Evolutionary conservation across 2,888 invertebrate species (phyloP).

Genomic region (Pimpla rufipes): DNA sequence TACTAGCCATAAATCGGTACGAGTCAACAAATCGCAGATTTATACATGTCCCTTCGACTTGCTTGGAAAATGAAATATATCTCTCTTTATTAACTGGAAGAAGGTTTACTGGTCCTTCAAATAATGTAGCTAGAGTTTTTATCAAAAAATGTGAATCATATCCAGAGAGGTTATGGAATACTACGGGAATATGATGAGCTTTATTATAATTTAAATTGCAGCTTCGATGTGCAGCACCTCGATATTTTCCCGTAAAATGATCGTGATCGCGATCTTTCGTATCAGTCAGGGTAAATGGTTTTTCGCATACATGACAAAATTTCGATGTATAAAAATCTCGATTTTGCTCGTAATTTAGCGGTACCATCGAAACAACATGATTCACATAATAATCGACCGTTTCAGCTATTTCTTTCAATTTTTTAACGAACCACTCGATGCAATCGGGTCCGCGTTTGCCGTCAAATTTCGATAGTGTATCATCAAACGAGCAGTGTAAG

Average conservation of each 20-base stretch:
- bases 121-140: constrained; percentile 66
- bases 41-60: constrained; percentile 40
- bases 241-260: constrained; percentile 47
- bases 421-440: constrained; percentile 64
- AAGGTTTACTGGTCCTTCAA: constrained; percentile 67
- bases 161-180: constrained; percentile 75
- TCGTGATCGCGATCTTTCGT: too few relatives aligned
- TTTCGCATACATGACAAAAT: too few relatives aligned
- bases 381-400: constrained; percentile 27
- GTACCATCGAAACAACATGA: constrained; percentile 39
- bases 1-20: constrained; percentile 76
- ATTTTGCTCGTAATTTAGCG: neutral
- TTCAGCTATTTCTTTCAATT: constrained; percentile 40
- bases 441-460: constrained; percentile 49
- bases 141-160: constrained; percentile 76
- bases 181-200: constrained; percentile 40
- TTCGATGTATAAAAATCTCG: too few relatives aligned
- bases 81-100: constrained; percentile 71
- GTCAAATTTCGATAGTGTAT: constrained; percentile 54
- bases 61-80: constrained; percentile 77
- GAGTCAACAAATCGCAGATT: constrained; percentile 75
- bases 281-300: too few relatives aligned
- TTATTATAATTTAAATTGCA: constrained; percentile 73
- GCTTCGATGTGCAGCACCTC: constrained; percentile 70
- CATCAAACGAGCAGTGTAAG: constrained; percentile 44